Evolutionary conservation across 2,797 vertebrate species (phyloP), one percentile per base, ranked within the genome.

Genomic region (Geotrypetes seraphini): DNA sequence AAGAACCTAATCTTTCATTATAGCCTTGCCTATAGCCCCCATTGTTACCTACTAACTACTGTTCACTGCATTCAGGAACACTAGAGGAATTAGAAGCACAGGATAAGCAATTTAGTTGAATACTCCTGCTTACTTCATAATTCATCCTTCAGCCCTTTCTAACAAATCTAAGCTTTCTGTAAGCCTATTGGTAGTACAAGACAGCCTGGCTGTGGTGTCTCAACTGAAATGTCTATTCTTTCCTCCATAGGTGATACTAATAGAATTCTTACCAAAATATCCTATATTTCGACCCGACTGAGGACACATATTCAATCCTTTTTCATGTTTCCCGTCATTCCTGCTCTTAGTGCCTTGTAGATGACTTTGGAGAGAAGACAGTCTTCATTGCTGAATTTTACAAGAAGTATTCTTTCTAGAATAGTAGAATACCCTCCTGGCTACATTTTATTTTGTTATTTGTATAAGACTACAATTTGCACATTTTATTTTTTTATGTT

Each of bases 181-280:
- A n/a, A n/a, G n/a, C n/a, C n/a, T n/a, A n/a, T n/a, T n/a, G n/a
- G n/a, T n/a, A n/a, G n/a, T n/a, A n/a, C n/a, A n/a, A n/a, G n/a
- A n/a, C n/a, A n/a, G n/a, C n/a, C n/a, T n/a, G n/a, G n/a, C n/a
- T n/a, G 21, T 15, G 27, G 16, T n/a, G n/a, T n/a, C n/a, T n/a
- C n/a, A n/a, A n/a, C n/a, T n/a, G n/a, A n/a, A n/a, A 5, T 39
- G 13, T 64, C 16, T 50, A 35, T 50, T 25, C 37, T 52, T 59
- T 45, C 53, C 68, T 75, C 72, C 68, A 20, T 63, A 99, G 96
- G 96, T 99, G 70, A 97, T 99, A 88, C 83, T 97, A 84, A 97
- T 99, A 93, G 94, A 99, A 81, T 97, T 97, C 87, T 73, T 97
- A 89, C 92, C 90, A 76, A 99, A 97, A 89, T 99, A 96, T 69